Conservation (phyloP, 2,888 invertebrate genomes). For the Hartigia nigra region DNA sequence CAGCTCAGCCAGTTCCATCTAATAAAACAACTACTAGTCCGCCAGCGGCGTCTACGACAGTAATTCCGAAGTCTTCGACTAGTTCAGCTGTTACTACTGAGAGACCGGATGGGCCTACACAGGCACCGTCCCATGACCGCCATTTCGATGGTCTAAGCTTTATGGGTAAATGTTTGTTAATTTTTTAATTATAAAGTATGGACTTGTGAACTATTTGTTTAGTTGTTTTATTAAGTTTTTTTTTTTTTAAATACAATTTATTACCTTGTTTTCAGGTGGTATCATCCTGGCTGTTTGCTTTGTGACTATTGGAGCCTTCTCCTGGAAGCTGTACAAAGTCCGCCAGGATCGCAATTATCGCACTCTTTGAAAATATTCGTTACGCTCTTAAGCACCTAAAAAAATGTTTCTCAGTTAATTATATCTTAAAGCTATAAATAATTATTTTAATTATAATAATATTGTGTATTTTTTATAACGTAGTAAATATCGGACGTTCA, state of each 20-base stretch:
- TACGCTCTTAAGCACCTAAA: neutral
- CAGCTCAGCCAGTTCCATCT: constrained; percentile 18
- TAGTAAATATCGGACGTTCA: constrained; percentile 31
- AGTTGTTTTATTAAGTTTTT: neutral
- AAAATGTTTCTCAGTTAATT: constrained; percentile 20
- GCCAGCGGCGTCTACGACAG: constrained; percentile 26
- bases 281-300: constrained; percentile 84
- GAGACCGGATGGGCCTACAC: constrained; percentile 32
- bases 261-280: constrained; percentile 72
- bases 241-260: neutral
- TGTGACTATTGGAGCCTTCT: constrained; percentile 83
- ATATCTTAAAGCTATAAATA: constrained; percentile 28
- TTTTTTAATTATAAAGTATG: constrained; percentile 26
- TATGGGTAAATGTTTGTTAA: constrained; percentile 60
- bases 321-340: constrained; percentile 89
- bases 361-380: constrained; percentile 76
- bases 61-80: constrained; percentile 28
- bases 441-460: constrained; percentile 35
- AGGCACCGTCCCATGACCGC: constrained; percentile 49
- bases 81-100: constrained; percentile 32
- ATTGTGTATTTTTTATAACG: constrained; percentile 41
- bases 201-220: neutral
- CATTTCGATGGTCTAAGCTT: constrained; percentile 83
- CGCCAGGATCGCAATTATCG: constrained; percentile 89
- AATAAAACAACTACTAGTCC: constrained; percentile 30